phyloP scores from a whole-genome alignment of 2,113 vertebrate genomes.

The Tursiops truncatus region DNA sequence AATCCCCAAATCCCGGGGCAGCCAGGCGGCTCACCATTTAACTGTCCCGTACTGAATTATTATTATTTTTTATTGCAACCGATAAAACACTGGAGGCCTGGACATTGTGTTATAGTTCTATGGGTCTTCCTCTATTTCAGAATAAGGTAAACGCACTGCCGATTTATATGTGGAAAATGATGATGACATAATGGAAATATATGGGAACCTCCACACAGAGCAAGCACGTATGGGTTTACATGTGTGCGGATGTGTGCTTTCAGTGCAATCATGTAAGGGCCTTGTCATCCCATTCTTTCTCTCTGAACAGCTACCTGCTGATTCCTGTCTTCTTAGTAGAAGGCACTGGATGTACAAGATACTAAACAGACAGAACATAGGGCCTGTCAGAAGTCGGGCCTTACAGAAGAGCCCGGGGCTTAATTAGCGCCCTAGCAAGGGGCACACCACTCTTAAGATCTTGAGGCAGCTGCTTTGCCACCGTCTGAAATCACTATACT shows the following conservation, averaged over 20 bases:
- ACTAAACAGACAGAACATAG: neutral
- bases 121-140: neutral
- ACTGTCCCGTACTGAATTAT: neutral
- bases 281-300: neutral
- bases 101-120: neutral
- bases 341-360: neutral
- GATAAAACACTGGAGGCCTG: neutral
- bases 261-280: neutral
- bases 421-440: neutral
- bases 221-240: fast-evolving
- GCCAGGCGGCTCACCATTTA: neutral
- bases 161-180: neutral
- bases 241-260: neutral
- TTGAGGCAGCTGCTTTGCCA: neutral
- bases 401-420: neutral
- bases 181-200: neutral
- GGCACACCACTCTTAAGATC: neutral
- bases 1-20: neutral
- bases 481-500: neutral
- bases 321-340: neutral
- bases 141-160: neutral
- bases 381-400: neutral
- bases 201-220: neutral
- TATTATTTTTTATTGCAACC: neutral
- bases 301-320: neutral